Percentiles rank a stretch among this genome's conserved stretches.
These are phyloP conservation scores for Drosophila funebris DNA, from an alignment of 1,140 invertebrate species.

Conservation along the genomic window DNA sequence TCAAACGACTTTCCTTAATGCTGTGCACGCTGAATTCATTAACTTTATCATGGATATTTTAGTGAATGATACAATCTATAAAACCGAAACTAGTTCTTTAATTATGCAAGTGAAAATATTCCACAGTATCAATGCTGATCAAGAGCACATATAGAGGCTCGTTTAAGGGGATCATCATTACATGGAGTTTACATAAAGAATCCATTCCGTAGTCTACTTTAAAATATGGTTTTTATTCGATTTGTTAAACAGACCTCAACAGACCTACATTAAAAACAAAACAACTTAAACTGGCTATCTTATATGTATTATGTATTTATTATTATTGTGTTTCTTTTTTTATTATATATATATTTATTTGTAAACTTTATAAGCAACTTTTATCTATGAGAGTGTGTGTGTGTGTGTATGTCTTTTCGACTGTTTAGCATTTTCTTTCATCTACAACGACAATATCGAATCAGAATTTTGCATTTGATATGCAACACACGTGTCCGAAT, in stretches of 20 bases:
- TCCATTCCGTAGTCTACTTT: too few relatives aligned
- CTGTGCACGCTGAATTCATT: not conserved
- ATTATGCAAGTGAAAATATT: not conserved
- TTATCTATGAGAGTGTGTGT: too few relatives aligned
- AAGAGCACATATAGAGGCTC: not conserved
- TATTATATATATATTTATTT: not conserved
- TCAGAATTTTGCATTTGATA: constrained; percentile 37
- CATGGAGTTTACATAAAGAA: too few relatives aligned
- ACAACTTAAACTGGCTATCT: not conserved
- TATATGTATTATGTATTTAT: not conserved
- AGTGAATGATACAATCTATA: not conserved
- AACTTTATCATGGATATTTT: not conserved
- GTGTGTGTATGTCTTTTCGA: not conserved
- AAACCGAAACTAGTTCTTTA: constrained; percentile 9
- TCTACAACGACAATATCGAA: constrained; percentile 24
- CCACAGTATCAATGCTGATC: not conserved
- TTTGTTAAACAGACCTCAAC: too few relatives aligned
- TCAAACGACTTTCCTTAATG: not conserved
- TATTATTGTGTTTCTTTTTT: too few relatives aligned
- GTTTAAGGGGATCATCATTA: not conserved
- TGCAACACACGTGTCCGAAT: constrained; percentile 57
- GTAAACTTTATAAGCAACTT: too few relatives aligned
- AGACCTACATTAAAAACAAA: not conserved
- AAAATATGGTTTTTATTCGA: too few relatives aligned
- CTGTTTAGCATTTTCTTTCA: constrained; percentile 40